A percentile compares a stretch with the other conserved stretches of the same genome.
These are phyloP conservation scores for Synaphobranchus kaupii DNA, from an alignment of 2,797 vertebrate species.

Conservation along the genomic window DNA sequence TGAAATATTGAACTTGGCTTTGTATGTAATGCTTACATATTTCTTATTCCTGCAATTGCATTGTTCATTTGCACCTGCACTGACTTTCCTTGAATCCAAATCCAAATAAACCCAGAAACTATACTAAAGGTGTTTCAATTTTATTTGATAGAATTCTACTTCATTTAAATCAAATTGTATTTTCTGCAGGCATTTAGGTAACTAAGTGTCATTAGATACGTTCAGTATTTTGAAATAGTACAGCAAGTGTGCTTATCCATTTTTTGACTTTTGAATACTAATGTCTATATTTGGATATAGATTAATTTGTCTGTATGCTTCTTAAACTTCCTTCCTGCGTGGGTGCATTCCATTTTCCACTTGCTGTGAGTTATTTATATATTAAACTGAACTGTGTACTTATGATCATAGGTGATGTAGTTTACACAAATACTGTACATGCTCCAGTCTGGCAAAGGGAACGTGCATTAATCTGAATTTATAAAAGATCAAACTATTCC, in stretches of 20 bases:
- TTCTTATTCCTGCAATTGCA: neutral
- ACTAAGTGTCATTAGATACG: neutral
- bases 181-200: neutral
- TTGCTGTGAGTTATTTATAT: neutral
- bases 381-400: constrained; percentile 13
- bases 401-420: neutral
- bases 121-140: neutral
- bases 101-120: neutral
- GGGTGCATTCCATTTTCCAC: neutral
- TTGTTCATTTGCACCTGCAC: neutral
- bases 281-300: too few species aligned
- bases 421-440: neutral
- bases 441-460: neutral
- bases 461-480: neutral
- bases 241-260: neutral
- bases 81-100: neutral
- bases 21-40: neutral
- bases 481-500: neutral
- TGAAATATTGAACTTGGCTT: neutral
- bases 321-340: neutral
- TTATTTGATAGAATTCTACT: neutral
- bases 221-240: neutral
- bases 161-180: neutral
- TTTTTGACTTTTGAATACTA: neutral
- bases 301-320: neutral